Conservation (phyloP, 2,797 vertebrate genomes). For the Amblyraja radiata region DNA sequence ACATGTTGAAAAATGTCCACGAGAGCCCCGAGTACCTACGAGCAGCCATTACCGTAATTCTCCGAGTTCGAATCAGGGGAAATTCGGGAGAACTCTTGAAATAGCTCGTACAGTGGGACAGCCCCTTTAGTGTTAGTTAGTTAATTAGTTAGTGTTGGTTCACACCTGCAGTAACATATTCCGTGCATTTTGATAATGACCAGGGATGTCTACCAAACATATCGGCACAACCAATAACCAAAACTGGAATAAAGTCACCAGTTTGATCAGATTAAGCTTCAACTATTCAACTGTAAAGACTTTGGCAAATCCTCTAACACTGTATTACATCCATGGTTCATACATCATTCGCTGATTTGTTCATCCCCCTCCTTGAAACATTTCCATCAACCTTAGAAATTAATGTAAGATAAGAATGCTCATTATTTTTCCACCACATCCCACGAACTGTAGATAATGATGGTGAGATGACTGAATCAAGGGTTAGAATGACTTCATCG, state of each 20-base stretch:
- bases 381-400: conserved; percentile 66
- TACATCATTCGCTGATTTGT: conserved; percentile 69
- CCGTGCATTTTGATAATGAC: not conserved
- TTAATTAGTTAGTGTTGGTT: not conserved
- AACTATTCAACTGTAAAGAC: conserved; percentile 57
- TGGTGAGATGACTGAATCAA: too few species aligned
- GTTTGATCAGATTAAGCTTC: not conserved
- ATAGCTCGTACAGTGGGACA: too few species aligned
- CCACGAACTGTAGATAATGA: too few species aligned
- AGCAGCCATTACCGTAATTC: too few species aligned
- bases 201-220: not conserved
- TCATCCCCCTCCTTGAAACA: conserved; percentile 70
- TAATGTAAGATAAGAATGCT: not conserved
- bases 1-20: too few species aligned
- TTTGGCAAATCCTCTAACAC: conserved; percentile 70
- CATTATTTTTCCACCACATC: not conserved
- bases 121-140: too few species aligned
- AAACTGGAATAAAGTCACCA: not conserved
- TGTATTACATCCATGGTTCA: conserved; percentile 62
- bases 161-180: not conserved
- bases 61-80: too few species aligned
- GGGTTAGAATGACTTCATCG: too few species aligned
- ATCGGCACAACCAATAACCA: not conserved
- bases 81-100: too few species aligned
- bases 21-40: too few species aligned